phyloP scores from a whole-genome alignment of 2,113 vertebrate genomes.

The Cairina moschata region DNA sequence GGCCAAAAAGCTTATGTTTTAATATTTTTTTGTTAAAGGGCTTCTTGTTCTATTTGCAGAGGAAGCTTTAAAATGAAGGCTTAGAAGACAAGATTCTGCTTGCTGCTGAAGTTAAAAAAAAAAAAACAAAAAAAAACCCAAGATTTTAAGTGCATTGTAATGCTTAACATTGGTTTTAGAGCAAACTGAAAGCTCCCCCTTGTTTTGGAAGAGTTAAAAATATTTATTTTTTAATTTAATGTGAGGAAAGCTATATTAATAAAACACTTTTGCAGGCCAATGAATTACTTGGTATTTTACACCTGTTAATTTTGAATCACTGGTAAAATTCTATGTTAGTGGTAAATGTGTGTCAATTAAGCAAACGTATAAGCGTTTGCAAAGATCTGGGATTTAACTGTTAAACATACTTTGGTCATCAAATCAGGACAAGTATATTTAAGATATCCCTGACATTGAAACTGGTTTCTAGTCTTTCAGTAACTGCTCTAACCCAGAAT shows the following conservation, averaged over 20 bases:
- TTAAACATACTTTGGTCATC: background rate
- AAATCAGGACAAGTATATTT: background rate
- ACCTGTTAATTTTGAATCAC: background rate
- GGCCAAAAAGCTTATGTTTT: background rate
- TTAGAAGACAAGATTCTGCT: constrained; percentile 10
- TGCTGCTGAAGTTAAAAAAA: background rate
- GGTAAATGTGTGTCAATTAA: background rate
- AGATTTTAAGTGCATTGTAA: background rate
- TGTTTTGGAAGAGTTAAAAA: background rate
- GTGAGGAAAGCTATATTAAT: background rate
- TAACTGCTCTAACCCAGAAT: background rate
- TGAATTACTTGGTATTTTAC: background rate
- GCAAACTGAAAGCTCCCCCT: background rate
- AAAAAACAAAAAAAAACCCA: background rate
- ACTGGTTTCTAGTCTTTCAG: background rate
- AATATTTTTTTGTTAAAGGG: background rate
- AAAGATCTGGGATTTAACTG: background rate
- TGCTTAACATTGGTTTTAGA: background rate
- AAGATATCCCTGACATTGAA: background rate
- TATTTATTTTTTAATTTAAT: background rate
- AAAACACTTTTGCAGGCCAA: background rate
- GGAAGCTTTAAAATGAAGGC: background rate
- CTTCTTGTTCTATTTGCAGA: constrained; percentile 15
- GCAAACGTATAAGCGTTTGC: background rate
- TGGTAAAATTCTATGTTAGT: background rate